phyloP scores from a whole-genome alignment of 2,113 vertebrate species.

The Cyrtonyx montezumae region DNA sequence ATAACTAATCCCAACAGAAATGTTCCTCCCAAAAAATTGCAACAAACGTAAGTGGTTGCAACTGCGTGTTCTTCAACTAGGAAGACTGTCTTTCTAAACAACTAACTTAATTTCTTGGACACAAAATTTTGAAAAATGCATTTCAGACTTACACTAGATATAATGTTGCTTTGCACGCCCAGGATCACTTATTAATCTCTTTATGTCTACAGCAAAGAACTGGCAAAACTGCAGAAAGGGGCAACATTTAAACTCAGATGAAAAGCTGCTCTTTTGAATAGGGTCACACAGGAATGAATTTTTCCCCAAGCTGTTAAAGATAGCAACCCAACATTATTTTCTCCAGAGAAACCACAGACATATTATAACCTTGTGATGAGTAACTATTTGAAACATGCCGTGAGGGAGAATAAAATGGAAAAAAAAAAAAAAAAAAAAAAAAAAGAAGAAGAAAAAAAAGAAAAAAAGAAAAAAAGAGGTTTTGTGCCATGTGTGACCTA shows the following conservation, averaged over 20 bases:
- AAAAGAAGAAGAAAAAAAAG: background rate
- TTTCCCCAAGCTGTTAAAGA: background rate
- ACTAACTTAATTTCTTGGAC: constrained; percentile 25
- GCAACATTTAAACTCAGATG: background rate
- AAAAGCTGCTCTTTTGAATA: background rate
- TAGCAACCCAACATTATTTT: background rate
- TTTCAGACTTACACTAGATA: background rate
- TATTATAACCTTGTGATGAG: background rate
- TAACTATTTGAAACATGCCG: constrained; percentile 25
- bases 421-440: background rate
- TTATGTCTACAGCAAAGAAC: background rate
- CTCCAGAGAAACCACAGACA: background rate
- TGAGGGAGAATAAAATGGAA: background rate
- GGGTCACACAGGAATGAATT: background rate
- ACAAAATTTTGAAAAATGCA: background rate
- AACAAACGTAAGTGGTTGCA: background rate
- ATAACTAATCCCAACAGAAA: background rate
- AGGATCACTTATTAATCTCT: background rate
- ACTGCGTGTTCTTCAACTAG: background rate
- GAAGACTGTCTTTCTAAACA: background rate
- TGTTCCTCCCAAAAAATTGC: constrained; percentile 5
- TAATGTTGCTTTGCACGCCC: no score
- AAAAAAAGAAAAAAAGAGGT: background rate
- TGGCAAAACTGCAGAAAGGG: background rate
- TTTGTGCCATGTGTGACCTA: constrained; percentile 5